phyloP scores from a whole-genome alignment of 1,140 invertebrate genomes.

The Drosophila quadrilineata region DNA sequence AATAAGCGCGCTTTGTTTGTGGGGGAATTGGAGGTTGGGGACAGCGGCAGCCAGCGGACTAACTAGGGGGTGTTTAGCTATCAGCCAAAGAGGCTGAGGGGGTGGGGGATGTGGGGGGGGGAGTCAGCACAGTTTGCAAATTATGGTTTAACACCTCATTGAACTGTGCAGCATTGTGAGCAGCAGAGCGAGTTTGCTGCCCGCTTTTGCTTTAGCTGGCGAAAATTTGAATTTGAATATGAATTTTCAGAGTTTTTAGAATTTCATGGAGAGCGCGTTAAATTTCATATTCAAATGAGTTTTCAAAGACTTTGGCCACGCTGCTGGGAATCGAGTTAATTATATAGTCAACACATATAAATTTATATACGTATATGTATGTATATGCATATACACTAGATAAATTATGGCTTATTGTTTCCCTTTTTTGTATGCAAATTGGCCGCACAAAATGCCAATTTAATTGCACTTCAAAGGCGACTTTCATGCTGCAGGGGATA shows the following conservation, averaged over 20 bases:
- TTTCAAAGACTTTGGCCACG: conserved; percentile 69
- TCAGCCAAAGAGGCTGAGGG: not conserved
- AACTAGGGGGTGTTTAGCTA: not conserved
- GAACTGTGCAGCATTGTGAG: conserved; percentile 52
- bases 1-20: conserved; percentile 52
- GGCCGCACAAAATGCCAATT: conserved; percentile 51
- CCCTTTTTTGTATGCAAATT: conserved; percentile 64
- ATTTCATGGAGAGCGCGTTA: too few species aligned
- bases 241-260: conserved; percentile 55
- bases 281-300: conserved; percentile 80
- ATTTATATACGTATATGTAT: too few species aligned
- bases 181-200: conserved; percentile 2
- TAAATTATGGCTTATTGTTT: conserved; percentile 71
- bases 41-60: too few species aligned
- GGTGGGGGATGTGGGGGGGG: not conserved
- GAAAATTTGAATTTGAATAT: conserved; percentile 76
- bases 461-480: conserved; percentile 40
- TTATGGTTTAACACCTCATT: conserved; percentile 81
- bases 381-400: not conserved
- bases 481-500: conserved; percentile 1
- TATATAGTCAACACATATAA: too few species aligned
- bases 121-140: conserved; percentile 55
- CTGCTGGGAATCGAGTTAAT: conserved; percentile 68
- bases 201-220: conserved; percentile 21
- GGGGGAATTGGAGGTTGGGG: not conserved